Percentiles rank a stretch among this genome's conserved stretches.
Conservation (phyloP, 2,888 invertebrate species). For the Boloria euphrosyne region DNA sequence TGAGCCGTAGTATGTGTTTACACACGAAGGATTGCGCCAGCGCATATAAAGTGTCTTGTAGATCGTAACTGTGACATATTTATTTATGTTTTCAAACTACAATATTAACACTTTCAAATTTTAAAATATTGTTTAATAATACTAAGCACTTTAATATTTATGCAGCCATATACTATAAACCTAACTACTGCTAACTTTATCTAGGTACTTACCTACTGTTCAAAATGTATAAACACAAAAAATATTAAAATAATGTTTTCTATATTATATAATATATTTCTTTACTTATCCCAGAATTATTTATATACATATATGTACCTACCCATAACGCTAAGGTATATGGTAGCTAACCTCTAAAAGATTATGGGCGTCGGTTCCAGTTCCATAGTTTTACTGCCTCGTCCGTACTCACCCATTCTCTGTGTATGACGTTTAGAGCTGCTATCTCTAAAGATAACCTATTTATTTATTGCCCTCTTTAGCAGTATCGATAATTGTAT, state of each 20-base stretch:
- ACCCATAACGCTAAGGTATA: slow-evolving; percentile 8
- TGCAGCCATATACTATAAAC: too few species aligned
- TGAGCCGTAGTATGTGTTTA: slow-evolving; percentile 66
- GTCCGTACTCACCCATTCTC: slow-evolving; percentile 41
- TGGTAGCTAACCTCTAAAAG: slow-evolving; percentile 40
- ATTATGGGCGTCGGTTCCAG: slow-evolving; percentile 52
- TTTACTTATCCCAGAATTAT: not conserved
- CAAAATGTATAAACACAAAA: not conserved
- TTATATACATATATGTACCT: not conserved
- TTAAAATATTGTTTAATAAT: too few species aligned
- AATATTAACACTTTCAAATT: too few species aligned
- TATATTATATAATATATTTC: not conserved
- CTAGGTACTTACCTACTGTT: not conserved
- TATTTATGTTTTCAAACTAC: too few species aligned
- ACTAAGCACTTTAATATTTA: too few species aligned
- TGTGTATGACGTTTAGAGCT: slow-evolving; percentile 33
- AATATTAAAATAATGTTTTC: not conserved
- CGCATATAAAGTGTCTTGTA: slow-evolving; percentile 44
- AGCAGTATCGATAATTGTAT: slow-evolving; percentile 38
- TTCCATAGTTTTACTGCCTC: slow-evolving; percentile 41
- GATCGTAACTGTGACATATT: slow-evolving; percentile 15
- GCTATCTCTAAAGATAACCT: slow-evolving; percentile 46
- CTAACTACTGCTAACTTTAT: too few species aligned
- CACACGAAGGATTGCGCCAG: slow-evolving; percentile 57
- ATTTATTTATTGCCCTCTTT: slow-evolving; percentile 41